phyloP scores from a whole-genome alignment of 2,888 invertebrate species.

The Andrena flavipes region DNA sequence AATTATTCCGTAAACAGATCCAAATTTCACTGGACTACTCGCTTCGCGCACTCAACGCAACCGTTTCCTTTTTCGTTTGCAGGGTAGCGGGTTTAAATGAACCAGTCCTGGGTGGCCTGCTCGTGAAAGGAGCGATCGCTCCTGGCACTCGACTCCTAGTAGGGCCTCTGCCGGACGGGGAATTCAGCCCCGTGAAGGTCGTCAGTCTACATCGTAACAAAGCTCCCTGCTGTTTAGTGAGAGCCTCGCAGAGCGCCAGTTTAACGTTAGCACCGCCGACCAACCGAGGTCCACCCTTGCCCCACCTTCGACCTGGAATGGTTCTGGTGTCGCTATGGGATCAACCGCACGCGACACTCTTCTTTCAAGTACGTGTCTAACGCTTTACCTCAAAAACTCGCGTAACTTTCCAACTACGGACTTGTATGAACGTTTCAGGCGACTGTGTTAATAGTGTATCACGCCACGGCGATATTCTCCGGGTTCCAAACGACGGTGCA shows the following conservation, averaged over 20 bases:
- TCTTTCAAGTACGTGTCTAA: constrained; percentile 85
- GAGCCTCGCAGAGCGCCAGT: constrained; percentile 96
- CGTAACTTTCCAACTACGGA: too few relatives aligned
- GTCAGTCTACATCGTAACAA: constrained; percentile 96
- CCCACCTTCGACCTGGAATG: constrained; percentile 93
- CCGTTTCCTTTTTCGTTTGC: constrained; percentile 55
- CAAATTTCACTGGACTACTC: too few relatives aligned
- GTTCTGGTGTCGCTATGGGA: constrained; percentile 89
- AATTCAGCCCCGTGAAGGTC: constrained; percentile 91
- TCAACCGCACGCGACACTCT: constrained; percentile 85
- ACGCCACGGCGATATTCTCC: constrained; percentile 92
- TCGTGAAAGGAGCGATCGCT: constrained; percentile 93
- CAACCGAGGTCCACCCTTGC: constrained; percentile 83
- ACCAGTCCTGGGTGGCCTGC: constrained; percentile 93
- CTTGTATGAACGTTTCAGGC: constrained; percentile 88
- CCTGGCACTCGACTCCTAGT: constrained; percentile 93
- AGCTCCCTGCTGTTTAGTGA: constrained; percentile 94
- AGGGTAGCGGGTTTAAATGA: constrained; percentile 91
- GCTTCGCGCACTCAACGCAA: too few relatives aligned
- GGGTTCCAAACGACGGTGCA: constrained; percentile 97
- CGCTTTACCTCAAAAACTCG: not conserved
- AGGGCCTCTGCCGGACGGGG: constrained; percentile 92
- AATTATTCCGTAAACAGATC: too few relatives aligned
- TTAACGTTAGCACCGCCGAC: constrained; percentile 89
- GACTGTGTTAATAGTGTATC: constrained; percentile 94